Evolutionary conservation across 2,113 vertebrate species (phyloP).

Genomic region (Oryzias melastigma): DNA sequence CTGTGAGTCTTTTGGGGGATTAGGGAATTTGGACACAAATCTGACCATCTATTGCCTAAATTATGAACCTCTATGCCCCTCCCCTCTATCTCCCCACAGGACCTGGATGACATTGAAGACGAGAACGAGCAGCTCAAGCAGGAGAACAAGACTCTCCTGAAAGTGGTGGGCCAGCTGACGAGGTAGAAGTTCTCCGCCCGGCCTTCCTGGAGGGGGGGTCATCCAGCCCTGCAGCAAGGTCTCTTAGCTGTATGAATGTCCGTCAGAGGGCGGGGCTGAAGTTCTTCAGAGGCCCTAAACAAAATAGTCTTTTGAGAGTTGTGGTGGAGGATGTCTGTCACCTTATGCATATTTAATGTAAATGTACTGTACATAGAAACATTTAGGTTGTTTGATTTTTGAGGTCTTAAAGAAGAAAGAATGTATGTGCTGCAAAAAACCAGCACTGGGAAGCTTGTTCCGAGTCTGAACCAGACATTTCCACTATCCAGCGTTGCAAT

Average conservation of each 20-base stretch:
- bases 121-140: conserved; percentile 98
- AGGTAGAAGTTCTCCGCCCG: conserved; percentile 86
- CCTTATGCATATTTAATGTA: conserved; percentile 76
- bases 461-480: conserved; percentile 9
- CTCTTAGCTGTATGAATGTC: conserved; percentile 33
- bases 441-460: conserved; percentile 13
- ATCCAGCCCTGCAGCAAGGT: conserved; percentile 19
- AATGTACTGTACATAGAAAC: conserved; percentile 76
- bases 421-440: conserved; percentile 56
- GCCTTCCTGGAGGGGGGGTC: neutral
- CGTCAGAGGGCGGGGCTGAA: conserved; percentile 35
- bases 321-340: conserved; percentile 13
- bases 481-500: conserved; percentile 5
- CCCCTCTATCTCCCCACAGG: conserved; percentile 69
- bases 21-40: too few relatives aligned
- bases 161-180: conserved; percentile 97
- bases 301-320: conserved; percentile 12
- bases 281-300: neutral
- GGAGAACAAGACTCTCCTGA: conserved; percentile 99
- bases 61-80: neutral
- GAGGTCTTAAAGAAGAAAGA: conserved; percentile 47
- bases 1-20: too few relatives aligned
- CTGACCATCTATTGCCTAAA: neutral
- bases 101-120: conserved; percentile 97
- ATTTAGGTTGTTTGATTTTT: conserved; percentile 40